Conservation (phyloP, 2,113 vertebrate genomes). For the Rattus rattus region DNA sequence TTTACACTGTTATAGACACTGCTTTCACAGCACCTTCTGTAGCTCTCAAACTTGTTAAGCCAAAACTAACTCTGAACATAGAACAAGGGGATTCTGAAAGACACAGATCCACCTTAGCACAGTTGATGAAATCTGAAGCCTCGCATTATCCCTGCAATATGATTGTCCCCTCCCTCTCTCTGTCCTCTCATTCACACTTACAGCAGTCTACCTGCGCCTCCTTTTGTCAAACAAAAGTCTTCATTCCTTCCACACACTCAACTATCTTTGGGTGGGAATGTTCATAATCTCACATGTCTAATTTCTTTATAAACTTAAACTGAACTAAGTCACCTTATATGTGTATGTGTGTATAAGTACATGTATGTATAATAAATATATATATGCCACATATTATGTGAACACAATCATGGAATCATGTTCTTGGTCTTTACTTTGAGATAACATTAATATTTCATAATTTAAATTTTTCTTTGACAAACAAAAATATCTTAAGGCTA, state of each 20-base stretch:
- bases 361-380: neutral
- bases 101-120: neutral
- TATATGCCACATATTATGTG: neutral
- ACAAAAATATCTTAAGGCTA: neutral
- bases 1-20: neutral
- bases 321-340: neutral
- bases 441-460: slow-evolving; percentile 27
- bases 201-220: neutral
- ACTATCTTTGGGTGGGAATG: neutral
- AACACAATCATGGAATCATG: neutral
- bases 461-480: slow-evolving; percentile 27
- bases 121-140: neutral
- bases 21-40: neutral
- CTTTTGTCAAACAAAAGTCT: neutral
- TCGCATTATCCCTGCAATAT: neutral
- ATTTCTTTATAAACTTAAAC: neutral
- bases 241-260: neutral
- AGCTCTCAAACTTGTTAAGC: neutral
- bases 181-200: neutral
- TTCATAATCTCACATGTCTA: neutral
- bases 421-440: slow-evolving; percentile 8
- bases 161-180: neutral
- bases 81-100: neutral
- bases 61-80: neutral
- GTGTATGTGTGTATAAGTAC: neutral